Evolutionary conservation across 2,888 invertebrate genomes (phyloP).

Genomic region (Hermodice carunculata): DNA sequence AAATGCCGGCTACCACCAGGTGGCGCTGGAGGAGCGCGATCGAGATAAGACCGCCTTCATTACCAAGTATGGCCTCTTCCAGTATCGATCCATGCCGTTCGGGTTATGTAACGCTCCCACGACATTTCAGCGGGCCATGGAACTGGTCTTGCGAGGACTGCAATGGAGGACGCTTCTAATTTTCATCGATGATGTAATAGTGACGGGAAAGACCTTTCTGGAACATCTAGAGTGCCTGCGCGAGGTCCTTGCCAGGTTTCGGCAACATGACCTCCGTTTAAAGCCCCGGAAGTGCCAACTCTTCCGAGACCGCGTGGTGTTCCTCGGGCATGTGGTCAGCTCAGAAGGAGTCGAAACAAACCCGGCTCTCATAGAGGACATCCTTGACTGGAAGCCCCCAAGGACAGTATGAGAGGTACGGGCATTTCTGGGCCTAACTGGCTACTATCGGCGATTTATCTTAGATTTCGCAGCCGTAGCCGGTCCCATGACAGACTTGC

Average conservation of each 20-base stretch:
- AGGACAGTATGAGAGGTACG: not conserved
- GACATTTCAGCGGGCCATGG: not conserved
- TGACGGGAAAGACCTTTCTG: not conserved
- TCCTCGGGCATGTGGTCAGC: not conserved
- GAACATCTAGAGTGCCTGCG: not conserved
- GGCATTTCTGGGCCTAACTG: not conserved
- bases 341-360: not conserved
- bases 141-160: not conserved
- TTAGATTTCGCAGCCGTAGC: not conserved
- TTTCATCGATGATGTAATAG: not conserved
- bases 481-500: not conserved
- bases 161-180: not conserved
- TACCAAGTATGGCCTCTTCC: not conserved
- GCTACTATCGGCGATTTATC: not conserved
- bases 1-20: too few species aligned
- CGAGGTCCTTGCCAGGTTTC: not conserved
- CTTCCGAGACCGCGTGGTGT: not conserved
- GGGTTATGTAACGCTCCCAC: not conserved
- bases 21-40: too few species aligned
- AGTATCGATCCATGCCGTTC: not conserved
- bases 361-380: not conserved
- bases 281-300: not conserved
- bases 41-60: not conserved
- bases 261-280: not conserved
- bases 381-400: not conserved